Evolutionary conservation across 2,797 vertebrate genomes (phyloP), one percentile per base, ranked within the genome.

Genomic region (Micrastur ruficollis): DNA sequence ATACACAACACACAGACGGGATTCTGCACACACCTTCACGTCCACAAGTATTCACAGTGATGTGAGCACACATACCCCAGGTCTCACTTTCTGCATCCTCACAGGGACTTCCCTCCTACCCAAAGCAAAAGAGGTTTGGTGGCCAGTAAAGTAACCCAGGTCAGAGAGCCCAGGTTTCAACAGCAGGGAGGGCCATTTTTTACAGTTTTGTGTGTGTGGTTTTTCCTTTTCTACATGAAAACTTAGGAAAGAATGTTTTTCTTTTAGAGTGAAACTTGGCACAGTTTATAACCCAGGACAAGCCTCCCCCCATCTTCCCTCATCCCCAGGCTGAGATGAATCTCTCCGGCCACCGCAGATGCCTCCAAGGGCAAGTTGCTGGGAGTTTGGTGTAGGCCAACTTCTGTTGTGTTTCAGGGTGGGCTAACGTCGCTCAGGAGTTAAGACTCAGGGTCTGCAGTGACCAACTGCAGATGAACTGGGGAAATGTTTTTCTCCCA

Each of bases 1-100:
- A 68, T 6, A 6, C 6, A 2, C 6, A 49, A 20, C 13, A 13
- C 2, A 1, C 0, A 12, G 62, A 31, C 8, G 7, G 40, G 16
- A 44, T 38, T 82, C 26, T 62, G 16, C 52, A n/a, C 32, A 16
- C 8, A 15, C 16, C 23, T n/a, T 55, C 12, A 12, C 23, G 85
- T 72, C 32, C 74, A 38, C 16, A 44, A 21, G 11, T 59, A 10
- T 47, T 87, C 34, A 53, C 44, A 31, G 38, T 6, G 12, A 53
- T 32, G 29, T 3, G 7, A 87, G 20, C 21, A 42, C 0, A 2
- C 18, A 19, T 14, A 6, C 26, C 36, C 13, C 21, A 31, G 6
- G 6, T 31, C n/a, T 74, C 38, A 19, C 65, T 50, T 78, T 71
- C 70, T 32, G 23, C 21, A 32, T 34, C 11, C 42, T 84, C 32